Base-by-base conservation (phyloP, 2,888 invertebrate species). In the Lepetodrilus schrolli region DNA sequence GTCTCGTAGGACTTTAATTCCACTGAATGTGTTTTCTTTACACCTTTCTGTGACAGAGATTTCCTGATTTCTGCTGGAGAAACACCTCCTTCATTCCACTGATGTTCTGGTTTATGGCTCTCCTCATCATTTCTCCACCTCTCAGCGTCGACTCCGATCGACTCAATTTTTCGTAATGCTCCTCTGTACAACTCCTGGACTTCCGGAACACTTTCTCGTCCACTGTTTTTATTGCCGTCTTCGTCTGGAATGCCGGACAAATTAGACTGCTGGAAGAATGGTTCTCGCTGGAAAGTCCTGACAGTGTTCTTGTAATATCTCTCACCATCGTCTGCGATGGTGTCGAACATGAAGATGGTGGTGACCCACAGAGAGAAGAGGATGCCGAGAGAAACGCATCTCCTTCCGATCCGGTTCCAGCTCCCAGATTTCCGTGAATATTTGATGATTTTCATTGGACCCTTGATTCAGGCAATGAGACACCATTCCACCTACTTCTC, bases 361-460 rank as follows among this genome's bases (percentile, higher is more conserved):
- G 68, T 68, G 21, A 68, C 47, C 68, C 68, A 68, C 13, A 68
- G 68, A 17, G 68, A 68, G 13, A 68, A 8, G 47, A 68, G 21
- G 21, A 68, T 68, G 26, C 68, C 68, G 10, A 68, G 23, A 26
- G 68, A 68, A 26, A 43, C 47, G 47, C 38, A 30, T 68, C 43
- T 20, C 43, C 30, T 68, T 47, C 68, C 68, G 20, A 43, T 23
- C 43, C 68, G 68, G 47, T 47, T 43, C 43, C 43, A 47, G 30
- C 43, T 21, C 20, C 68, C 47, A 68, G 43, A 23, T 43, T 38
- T 47, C 26, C 38, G 38, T n/a, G 23, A 68, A 68, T 47, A 68
- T 30, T 26, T 47, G 38, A 47, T 23, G 68, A 68, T 68, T 68
- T 68, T 68, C 68, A 68, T 68, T 68, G 43, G 68, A 68, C 26